Evolutionary conservation across 2,797 vertebrate species (phyloP).

Genomic region (Thalassophryne amazonica): DNA sequence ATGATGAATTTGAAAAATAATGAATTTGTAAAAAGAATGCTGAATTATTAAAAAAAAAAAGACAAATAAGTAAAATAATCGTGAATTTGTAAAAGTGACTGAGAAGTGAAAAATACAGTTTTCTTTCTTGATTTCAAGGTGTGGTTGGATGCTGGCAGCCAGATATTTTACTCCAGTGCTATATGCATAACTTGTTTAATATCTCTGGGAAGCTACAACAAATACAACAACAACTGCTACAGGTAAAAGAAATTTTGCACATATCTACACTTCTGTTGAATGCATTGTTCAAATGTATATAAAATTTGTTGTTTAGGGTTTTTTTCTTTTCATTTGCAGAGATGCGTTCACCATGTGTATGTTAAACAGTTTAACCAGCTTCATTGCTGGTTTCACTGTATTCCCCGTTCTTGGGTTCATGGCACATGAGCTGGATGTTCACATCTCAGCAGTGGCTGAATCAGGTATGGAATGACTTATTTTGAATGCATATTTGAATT

Average conservation of each 20-base stretch:
- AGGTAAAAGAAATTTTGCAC: conserved; percentile 28
- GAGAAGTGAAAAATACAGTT: too few species aligned
- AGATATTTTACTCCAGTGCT: conserved; percentile 70
- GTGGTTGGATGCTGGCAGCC: conserved; percentile 75
- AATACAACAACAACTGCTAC: conserved; percentile 72
- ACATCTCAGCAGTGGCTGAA: conserved; percentile 84
- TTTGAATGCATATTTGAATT: too few species aligned
- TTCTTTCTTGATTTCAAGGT: conserved; percentile 44
- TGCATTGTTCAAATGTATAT: background rate
- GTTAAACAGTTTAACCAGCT: conserved; percentile 85
- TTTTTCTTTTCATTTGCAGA: conserved; percentile 65
- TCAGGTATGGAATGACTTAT: conserved; percentile 72
- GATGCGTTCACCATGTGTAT: conserved; percentile 83
- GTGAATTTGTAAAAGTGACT: too few species aligned
- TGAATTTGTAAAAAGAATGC: too few species aligned
- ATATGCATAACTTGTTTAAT: conserved; percentile 60
- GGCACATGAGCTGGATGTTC: conserved; percentile 81
- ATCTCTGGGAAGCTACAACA: conserved; percentile 71
- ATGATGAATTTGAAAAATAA: too few species aligned
- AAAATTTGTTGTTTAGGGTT: background rate
- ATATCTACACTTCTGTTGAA: background rate
- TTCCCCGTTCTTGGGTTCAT: conserved; percentile 91
- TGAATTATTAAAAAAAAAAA: too few species aligned
- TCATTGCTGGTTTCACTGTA: conserved; percentile 87
- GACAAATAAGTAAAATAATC: too few species aligned